phyloP scores from a whole-genome alignment of 2,888 invertebrate genomes.

The Subacronicta megacephala region DNA sequence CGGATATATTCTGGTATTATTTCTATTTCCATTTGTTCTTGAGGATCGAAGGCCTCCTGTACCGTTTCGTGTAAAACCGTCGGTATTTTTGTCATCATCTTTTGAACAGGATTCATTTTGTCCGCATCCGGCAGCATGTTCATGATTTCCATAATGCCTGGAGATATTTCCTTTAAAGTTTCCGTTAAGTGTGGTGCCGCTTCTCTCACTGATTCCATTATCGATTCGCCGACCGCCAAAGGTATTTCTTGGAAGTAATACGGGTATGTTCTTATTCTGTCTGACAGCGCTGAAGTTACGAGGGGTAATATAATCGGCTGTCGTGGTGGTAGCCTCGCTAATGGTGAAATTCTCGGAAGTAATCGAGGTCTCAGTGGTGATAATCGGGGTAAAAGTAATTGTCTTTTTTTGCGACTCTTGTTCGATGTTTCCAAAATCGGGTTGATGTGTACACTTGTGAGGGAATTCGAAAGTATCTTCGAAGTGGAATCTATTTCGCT shows the following conservation, averaged over 20 bases:
- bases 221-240: constrained; percentile 82
- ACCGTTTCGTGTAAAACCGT: constrained; percentile 81
- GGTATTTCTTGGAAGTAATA: constrained; percentile 87
- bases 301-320: constrained; percentile 80
- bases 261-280: constrained; percentile 84
- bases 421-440: constrained; percentile 51
- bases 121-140: constrained; percentile 79
- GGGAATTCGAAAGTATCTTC: constrained; percentile 56
- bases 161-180: constrained; percentile 83
- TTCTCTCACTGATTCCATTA: constrained; percentile 83
- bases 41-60: constrained; percentile 76
- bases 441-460: constrained; percentile 62
- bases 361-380: constrained; percentile 71
- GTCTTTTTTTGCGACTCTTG: constrained; percentile 74
- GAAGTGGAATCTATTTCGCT: constrained; percentile 59
- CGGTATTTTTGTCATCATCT: constrained; percentile 80
- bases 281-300: constrained; percentile 81
- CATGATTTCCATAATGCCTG: constrained; percentile 84
- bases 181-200: constrained; percentile 84
- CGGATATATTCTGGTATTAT: constrained; percentile 60
- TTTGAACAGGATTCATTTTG: constrained; percentile 73
- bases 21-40: constrained; percentile 68
- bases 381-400: constrained; percentile 75
- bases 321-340: constrained; percentile 74
- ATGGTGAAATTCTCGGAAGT: constrained; percentile 63